Evolutionary conservation across 2,888 invertebrate genomes (phyloP).

Genomic region (Hylaea fasciaria): DNA sequence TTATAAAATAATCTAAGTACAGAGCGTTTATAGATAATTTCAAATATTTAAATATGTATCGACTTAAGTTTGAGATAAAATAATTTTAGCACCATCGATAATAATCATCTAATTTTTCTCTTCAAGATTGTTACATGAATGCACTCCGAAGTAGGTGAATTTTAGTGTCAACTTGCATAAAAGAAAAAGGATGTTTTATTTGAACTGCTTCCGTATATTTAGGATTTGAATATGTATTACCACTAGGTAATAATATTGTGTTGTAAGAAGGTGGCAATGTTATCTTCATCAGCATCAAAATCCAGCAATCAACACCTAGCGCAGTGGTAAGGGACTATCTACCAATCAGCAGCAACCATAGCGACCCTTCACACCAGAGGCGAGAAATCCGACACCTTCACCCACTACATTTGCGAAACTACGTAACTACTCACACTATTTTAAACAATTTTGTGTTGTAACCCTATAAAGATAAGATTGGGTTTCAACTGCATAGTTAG

Average conservation of each 20-base stretch:
- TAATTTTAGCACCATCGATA: too few relatives aligned
- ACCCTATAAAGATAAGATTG: background rate
- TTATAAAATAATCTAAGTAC: too few relatives aligned
- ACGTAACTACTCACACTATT: constrained; percentile 42
- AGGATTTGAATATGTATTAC: too few relatives aligned
- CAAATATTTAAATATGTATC: too few relatives aligned
- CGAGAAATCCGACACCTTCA: constrained; percentile 81
- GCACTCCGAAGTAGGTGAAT: too few relatives aligned
- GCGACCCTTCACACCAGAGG: constrained; percentile 81
- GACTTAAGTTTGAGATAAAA: too few relatives aligned
- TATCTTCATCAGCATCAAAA: constrained; percentile 25
- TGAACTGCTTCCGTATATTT: too few relatives aligned
- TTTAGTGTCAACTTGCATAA: too few relatives aligned
- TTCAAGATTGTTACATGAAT: too few relatives aligned
- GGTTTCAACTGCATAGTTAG: constrained; percentile 49
- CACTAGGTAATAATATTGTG: background rate
- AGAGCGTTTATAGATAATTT: too few relatives aligned
- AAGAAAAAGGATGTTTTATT: too few relatives aligned
- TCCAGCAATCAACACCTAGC: constrained; percentile 67
- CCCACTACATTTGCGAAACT: constrained; percentile 47
- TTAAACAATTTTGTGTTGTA: constrained; percentile 43
- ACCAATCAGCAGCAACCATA: constrained; percentile 69
- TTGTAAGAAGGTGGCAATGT: constrained; percentile 19
- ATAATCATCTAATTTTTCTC: too few relatives aligned
- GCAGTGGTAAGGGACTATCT: constrained; percentile 33